These are phyloP conservation scores for Sander lucioperca DNA, from an alignment of 2,113 vertebrate genomes.

Conservation along the genomic window DNA sequence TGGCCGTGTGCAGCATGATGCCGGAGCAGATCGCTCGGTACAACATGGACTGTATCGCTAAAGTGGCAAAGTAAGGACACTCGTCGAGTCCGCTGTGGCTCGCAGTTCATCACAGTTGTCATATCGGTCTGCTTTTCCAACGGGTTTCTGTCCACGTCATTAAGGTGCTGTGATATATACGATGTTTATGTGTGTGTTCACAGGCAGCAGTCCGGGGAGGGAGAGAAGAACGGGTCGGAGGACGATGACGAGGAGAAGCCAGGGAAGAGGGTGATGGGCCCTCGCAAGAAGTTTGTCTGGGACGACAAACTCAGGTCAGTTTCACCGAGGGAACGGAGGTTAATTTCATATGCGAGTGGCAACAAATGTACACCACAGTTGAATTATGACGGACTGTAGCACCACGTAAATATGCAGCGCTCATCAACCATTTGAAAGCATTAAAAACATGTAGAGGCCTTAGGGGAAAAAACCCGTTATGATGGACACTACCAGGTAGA, in stretches of 20 bases:
- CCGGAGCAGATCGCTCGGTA: conserved; percentile 95
- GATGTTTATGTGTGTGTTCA: background rate
- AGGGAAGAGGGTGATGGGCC: conserved; percentile 95
- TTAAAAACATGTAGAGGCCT: no score
- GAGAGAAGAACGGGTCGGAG: conserved; percentile 95
- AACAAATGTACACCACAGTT: background rate
- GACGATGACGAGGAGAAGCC: conserved; percentile 98
- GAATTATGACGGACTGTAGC: no score
- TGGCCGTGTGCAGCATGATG: conserved; percentile 96
- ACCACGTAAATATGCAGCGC: no score
- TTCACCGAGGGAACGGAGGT: background rate
- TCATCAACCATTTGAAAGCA: no score
- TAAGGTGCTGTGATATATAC: background rate
- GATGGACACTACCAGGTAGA: no score
- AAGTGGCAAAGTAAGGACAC: conserved; percentile 90
- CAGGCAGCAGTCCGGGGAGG: conserved; percentile 94
- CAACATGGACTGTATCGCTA: conserved; percentile 97
- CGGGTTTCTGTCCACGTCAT: background rate
- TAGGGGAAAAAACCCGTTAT: no score
- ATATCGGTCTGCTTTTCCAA: background rate
- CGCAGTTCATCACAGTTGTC: background rate
- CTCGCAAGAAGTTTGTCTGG: conserved; percentile 98
- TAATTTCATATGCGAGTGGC: background rate
- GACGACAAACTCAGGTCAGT: conserved; percentile 94
- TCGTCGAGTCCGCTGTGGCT: rapidly evolving